These are phyloP conservation scores for Rostrhamus sociabilis DNA, from an alignment of 2,797 vertebrate species.

Conservation along the genomic window DNA sequence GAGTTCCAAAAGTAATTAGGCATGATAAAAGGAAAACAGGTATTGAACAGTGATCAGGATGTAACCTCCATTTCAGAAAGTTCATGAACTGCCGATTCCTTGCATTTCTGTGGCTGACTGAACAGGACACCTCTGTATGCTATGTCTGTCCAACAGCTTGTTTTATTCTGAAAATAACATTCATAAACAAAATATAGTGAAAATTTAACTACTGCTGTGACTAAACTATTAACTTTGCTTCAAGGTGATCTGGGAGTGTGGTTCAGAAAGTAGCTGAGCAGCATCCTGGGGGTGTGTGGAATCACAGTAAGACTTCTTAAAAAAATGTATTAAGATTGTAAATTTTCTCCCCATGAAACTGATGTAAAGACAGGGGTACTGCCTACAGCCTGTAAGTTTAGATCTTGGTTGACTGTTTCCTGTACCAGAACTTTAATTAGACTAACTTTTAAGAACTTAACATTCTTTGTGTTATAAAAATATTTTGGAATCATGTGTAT, in stretches of 20 bases:
- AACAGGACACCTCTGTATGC: not conserved
- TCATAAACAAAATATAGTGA: not conserved
- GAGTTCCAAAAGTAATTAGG: not conserved
- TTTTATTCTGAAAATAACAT: not conserved
- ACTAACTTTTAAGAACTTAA: not conserved
- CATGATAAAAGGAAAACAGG: not conserved
- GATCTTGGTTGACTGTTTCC: not conserved
- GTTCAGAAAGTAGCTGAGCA: not conserved
- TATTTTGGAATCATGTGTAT: not conserved
- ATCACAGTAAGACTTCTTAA: not conserved
- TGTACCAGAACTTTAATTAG: not conserved
- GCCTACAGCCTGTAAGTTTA: not conserved
- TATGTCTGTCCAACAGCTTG: not conserved
- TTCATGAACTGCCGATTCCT: not conserved
- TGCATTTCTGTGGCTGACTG: not conserved
- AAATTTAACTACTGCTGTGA: not conserved
- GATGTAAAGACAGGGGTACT: not conserved
- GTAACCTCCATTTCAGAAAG: not conserved
- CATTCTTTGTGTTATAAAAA: not conserved
- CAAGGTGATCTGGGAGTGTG: not conserved
- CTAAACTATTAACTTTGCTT: not conserved
- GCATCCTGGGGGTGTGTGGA: not conserved
- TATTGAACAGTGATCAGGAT: not conserved
- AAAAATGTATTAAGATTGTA: not conserved
- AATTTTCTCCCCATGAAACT: not conserved